Base-by-base conservation (phyloP, 2,888 invertebrate species). In the Stomorhina lunata region DNA sequence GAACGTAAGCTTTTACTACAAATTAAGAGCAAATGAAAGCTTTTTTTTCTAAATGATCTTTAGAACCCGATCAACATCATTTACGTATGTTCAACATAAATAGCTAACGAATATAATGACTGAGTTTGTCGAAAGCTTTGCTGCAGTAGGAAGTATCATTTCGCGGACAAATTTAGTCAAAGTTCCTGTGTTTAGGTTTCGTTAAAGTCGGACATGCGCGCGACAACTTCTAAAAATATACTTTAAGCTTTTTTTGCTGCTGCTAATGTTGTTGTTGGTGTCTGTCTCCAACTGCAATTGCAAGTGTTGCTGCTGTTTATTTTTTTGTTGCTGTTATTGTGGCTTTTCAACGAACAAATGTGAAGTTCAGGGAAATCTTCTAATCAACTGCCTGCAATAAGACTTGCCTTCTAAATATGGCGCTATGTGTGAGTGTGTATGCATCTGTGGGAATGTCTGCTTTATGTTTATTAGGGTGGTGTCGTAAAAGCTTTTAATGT, bases 311-410 rank as follows among this genome's bases (percentile, higher is more conserved):
- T 50, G 15, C 37, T 69, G 48, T 61, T 34, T 10, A 10, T 43
- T 40, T n/a, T n/a, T 59, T 27, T 77, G 48, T 29, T 73, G 45
- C 20, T 72, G 40, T 55, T 59, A 55, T 69, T 76, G 73, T 34
- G 59, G 20, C 34, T 81, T 80, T 80, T 82, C 77, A 83, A 84
- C 80, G 82, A 61, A 59, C 69, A 84, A 84, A 87, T 86, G 85
- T 88, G 89, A 89, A 89, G 89, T 89, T 89, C 89, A 89, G 89
- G 89, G 89, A 89, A 88, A 89, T 89, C 89, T 88, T 88, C 84
- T 85, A 85, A 84, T 83, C 86, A 85, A 84, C 80, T 71, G 76
- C 61, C 76, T 29, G 48, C 15, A 27, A 20, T 66, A 69, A 53
- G 68, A 61, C 71, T 63, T 65, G 68, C 48, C 22, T 76, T 37